phyloP scores from a whole-genome alignment of 2,888 invertebrate genomes.

The Arctia plantaginis region DNA sequence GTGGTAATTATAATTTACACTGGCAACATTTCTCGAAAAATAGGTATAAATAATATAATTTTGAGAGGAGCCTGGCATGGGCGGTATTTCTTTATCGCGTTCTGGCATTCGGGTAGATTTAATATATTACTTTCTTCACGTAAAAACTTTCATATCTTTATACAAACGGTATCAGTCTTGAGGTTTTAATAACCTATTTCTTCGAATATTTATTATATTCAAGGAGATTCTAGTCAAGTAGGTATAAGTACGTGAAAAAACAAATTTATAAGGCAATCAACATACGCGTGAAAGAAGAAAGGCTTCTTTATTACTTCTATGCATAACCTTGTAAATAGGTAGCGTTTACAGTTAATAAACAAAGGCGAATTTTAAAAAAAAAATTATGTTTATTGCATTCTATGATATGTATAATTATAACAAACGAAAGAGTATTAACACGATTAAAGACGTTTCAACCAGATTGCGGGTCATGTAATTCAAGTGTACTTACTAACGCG shows the following conservation, averaged over 20 bases:
- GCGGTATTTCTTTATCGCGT: slow-evolving; percentile 13
- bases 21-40: slow-evolving; percentile 19
- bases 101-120: slow-evolving; percentile 23
- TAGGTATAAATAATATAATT: slow-evolving; percentile 28
- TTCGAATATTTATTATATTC: not conserved
- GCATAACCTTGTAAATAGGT: not conserved
- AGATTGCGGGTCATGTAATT: too few relatives aligned
- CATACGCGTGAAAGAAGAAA: not conserved
- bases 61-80: slow-evolving; percentile 26
- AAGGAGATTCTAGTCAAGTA: not conserved
- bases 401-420: too few relatives aligned
- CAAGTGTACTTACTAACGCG: too few relatives aligned
- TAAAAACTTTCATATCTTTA: not conserved
- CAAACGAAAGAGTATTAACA: too few relatives aligned
- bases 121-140: slow-evolving; percentile 35
- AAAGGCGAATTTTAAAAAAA: too few relatives aligned
- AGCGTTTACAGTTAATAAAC: not conserved
- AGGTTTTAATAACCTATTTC: not conserved
- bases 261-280: not conserved
- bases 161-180: not conserved
- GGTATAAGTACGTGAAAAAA: not conserved
- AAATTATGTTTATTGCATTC: not conserved
- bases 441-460: too few relatives aligned
- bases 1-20: not conserved
- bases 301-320: not conserved